Conservation (phyloP, 2,888 invertebrate genomes). For the Tetranychus truncatus region DNA sequence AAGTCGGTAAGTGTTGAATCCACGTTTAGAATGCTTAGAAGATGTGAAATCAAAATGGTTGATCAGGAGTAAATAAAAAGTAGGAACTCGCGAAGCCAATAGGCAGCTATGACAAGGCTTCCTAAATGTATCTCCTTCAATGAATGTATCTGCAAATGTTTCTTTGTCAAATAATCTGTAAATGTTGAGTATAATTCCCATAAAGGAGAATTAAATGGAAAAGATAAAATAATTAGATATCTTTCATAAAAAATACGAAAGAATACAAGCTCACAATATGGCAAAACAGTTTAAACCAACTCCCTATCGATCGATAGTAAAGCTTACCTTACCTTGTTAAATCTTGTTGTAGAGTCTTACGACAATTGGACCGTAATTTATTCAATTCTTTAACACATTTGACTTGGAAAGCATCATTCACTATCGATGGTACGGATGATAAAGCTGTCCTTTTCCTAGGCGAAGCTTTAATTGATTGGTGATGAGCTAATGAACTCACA, state of each 20-base stretch:
- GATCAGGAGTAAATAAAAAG: constrained; percentile 21
- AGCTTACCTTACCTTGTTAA: constrained; percentile 2
- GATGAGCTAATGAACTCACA: background rate
- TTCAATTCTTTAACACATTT: constrained; percentile 26
- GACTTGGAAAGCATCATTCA: constrained; percentile 20
- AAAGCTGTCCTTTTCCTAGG: background rate
- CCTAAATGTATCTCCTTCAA: constrained; percentile 17
- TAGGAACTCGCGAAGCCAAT: constrained; percentile 20
- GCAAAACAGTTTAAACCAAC: background rate
- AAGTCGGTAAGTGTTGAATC: background rate
- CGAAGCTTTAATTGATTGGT: constrained; percentile 21
- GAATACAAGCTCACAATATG: background rate
- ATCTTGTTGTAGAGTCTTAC: constrained; percentile 21
- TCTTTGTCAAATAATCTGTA: constrained; percentile 23
- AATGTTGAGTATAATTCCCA: background rate
- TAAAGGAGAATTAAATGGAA: background rate
- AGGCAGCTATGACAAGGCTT: constrained; percentile 16
- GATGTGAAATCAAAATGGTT: constrained; percentile 17
- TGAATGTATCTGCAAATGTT: constrained; percentile 22
- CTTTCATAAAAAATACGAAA: background rate
- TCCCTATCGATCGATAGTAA: background rate
- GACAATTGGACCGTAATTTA: constrained; percentile 22
- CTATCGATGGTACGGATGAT: background rate
- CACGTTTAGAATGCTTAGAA: background rate
- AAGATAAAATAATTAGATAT: background rate